These are phyloP conservation scores for Melinopterus prodromus DNA, from an alignment of 2,888 invertebrate species.

Conservation along the genomic window DNA sequence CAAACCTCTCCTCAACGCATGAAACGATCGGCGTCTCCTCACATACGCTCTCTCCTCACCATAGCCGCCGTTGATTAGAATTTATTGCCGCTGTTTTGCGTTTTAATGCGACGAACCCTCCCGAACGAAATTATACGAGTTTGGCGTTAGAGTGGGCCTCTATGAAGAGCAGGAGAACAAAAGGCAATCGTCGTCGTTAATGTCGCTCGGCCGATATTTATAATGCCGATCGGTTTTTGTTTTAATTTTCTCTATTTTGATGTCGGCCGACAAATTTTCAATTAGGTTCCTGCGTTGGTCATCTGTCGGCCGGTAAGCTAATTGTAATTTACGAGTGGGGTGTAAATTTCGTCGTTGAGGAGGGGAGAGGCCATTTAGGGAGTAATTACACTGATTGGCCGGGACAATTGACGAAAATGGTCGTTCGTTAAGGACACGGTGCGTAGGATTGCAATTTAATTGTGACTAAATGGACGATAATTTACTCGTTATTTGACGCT, in stretches of 20 bases:
- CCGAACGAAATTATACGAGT: neutral
- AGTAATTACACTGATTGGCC: neutral
- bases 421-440: neutral
- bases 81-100: constrained; percentile 51
- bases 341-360: neutral
- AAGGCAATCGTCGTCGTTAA: neutral
- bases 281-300: neutral
- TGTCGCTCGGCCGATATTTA: neutral
- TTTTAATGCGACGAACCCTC: constrained; percentile 48
- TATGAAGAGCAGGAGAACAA: neutral
- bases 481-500: neutral
- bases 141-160: neutral
- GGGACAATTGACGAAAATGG: neutral
- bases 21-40: constrained; percentile 9
- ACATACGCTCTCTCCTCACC: neutral
- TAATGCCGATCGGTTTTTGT: neutral
- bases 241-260: neutral
- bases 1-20: constrained; percentile 9
- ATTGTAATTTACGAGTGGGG: constrained; percentile 4
- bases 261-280: neutral
- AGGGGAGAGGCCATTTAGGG: neutral
- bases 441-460: neutral
- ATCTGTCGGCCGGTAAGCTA: neutral
- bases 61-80: constrained; percentile 51
- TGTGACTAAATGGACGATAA: neutral